Conservation (phyloP, 2,888 invertebrate species). For the Electrophaes corylata region DNA sequence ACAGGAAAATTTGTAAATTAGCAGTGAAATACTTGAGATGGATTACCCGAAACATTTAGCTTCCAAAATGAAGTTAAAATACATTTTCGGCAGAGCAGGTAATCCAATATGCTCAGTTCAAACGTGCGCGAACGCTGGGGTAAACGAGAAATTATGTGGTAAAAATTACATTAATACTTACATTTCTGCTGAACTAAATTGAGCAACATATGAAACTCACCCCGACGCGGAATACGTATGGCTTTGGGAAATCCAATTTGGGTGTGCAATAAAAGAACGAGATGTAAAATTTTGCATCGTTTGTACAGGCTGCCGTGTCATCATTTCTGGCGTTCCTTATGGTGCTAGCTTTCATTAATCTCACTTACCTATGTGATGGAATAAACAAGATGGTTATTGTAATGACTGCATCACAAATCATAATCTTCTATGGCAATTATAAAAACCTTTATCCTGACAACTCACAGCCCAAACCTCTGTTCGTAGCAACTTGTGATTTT, state of each 20-base stretch:
- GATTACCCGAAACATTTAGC: slow-evolving; percentile 9
- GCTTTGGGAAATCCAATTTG: slow-evolving; percentile 66
- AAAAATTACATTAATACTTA: slow-evolving; percentile 46
- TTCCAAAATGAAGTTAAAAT: slow-evolving; percentile 14
- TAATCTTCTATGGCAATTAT: too few relatives aligned
- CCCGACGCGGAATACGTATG: slow-evolving; percentile 50
- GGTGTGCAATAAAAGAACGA: slow-evolving; percentile 64
- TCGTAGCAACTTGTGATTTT: too few relatives aligned
- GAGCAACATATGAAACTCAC: slow-evolving; percentile 56
- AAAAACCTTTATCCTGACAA: too few relatives aligned
- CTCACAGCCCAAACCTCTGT: too few relatives aligned
- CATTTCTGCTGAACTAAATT: slow-evolving; percentile 51
- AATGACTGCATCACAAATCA: background rate
- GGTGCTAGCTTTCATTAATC: slow-evolving; percentile 27
- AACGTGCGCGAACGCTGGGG: slow-evolving; percentile 35
- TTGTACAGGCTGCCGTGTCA: slow-evolving; percentile 40
- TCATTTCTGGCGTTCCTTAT: slow-evolving; percentile 27
- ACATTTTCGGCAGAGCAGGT: slow-evolving; percentile 24
- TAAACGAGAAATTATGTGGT: slow-evolving; percentile 41
- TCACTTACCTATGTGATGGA: background rate
- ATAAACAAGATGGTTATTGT: slow-evolving; percentile 7
- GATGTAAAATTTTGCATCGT: slow-evolving; percentile 31
- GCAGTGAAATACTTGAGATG: background rate
- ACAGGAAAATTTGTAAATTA: background rate
- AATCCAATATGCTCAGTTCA: slow-evolving; percentile 41